Percentiles rank a stretch among this genome's conserved stretches.
These are phyloP conservation scores for Leucoma salicis DNA, from an alignment of 2,888 invertebrate genomes.

Conservation along the genomic window DNA sequence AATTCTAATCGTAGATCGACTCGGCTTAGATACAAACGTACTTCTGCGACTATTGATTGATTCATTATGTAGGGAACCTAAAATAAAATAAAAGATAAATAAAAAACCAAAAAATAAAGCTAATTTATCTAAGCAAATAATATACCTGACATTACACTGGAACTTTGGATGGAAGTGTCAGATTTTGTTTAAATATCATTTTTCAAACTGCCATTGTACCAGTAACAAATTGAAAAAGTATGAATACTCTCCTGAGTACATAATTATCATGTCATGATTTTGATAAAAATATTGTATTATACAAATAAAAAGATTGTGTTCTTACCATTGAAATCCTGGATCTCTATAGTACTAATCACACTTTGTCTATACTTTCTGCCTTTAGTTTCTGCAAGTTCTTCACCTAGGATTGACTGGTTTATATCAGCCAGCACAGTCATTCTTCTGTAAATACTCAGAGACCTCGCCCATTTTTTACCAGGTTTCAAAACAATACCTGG, in stretches of 20 bases:
- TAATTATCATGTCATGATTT: neutral
- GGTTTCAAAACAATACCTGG: slow-evolving; percentile 78
- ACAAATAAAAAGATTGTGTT: slow-evolving; percentile 3
- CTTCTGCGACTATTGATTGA: slow-evolving; percentile 71
- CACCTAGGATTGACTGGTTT: slow-evolving; percentile 64
- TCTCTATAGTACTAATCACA: slow-evolving; percentile 74
- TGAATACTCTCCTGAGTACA: too few species aligned
- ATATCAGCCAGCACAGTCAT: slow-evolving; percentile 67
- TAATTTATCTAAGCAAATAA: slow-evolving; percentile 29
- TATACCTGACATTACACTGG: slow-evolving; percentile 80
- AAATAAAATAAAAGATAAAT: slow-evolving; percentile 27
- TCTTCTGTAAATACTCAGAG: slow-evolving; percentile 82
- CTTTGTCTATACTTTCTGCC: slow-evolving; percentile 81
- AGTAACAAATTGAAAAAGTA: slow-evolving; percentile 16
- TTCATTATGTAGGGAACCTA: slow-evolving; percentile 76
- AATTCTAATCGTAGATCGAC: slow-evolving; percentile 67
- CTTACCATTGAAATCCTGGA: slow-evolving; percentile 72
- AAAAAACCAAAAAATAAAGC: slow-evolving; percentile 7
- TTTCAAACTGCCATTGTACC: slow-evolving; percentile 15
- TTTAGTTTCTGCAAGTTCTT: slow-evolving; percentile 60
- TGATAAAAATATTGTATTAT: neutral
- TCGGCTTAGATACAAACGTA: slow-evolving; percentile 68
- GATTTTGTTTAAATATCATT: slow-evolving; percentile 33
- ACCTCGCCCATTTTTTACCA: slow-evolving; percentile 87
- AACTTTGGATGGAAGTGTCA: slow-evolving; percentile 75